Evolutionary conservation across 2,797 vertebrate species (phyloP).

Genomic region (Chelon auratus): DNA sequence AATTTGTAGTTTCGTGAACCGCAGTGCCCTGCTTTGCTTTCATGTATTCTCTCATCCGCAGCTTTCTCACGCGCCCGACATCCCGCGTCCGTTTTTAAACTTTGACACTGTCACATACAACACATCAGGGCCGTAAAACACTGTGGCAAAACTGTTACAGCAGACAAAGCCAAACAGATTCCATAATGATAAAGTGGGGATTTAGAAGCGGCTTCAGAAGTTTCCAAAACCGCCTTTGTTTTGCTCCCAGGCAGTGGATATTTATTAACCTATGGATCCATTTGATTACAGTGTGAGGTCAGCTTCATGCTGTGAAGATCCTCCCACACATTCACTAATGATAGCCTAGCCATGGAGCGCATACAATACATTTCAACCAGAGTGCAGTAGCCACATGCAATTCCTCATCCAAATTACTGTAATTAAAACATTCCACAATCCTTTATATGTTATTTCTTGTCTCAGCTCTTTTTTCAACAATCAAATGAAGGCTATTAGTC

Average conservation of each 20-base stretch:
- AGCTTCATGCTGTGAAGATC: slow-evolving; percentile 54
- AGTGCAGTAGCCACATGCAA: slow-evolving; percentile 75
- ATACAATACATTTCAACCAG: slow-evolving; percentile 75
- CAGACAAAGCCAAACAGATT: slow-evolving; percentile 64
- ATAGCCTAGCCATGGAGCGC: slow-evolving; percentile 67
- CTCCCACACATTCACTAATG: slow-evolving; percentile 77
- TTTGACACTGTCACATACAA: slow-evolving; percentile 54
- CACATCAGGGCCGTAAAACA: slow-evolving; percentile 53
- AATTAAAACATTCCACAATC: slow-evolving; percentile 82
- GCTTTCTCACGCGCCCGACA: slow-evolving; percentile 72
- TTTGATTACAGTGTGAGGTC: slow-evolving; percentile 77
- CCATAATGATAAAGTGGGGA: slow-evolving; percentile 72
- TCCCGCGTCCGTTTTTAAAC: slow-evolving; percentile 70
- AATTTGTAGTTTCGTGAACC: slow-evolving; percentile 71
- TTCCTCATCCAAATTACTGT: slow-evolving; percentile 80
- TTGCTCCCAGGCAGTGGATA: slow-evolving; percentile 63
- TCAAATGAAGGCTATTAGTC: slow-evolving; percentile 45
- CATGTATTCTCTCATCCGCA: slow-evolving; percentile 47
- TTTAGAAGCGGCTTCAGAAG: slow-evolving; percentile 45
- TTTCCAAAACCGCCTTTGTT: slow-evolving; percentile 62
- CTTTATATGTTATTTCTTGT: slow-evolving; percentile 67
- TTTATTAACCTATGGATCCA: slow-evolving; percentile 80
- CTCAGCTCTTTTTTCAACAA: slow-evolving; percentile 45
- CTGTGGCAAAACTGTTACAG: slow-evolving; percentile 51
- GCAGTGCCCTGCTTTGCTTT: slow-evolving; percentile 58